These are phyloP conservation scores for Pagetopsis macropterus DNA, from an alignment of 2,797 vertebrate genomes.

Conservation along the genomic window DNA sequence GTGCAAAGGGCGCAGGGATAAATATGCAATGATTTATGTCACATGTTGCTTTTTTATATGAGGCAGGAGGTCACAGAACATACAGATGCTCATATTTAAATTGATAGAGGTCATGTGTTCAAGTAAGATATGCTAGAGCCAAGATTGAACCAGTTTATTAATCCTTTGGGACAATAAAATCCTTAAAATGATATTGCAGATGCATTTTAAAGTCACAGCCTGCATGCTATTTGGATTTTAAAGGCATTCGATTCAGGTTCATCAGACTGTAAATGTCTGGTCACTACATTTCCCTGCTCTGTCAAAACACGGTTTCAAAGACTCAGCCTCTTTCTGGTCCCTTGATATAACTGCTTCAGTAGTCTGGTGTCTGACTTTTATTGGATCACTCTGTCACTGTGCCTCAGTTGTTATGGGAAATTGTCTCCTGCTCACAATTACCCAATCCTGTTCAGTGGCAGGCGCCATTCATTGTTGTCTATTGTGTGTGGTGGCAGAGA, in stretches of 20 bases:
- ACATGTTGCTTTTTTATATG: too few relatives aligned
- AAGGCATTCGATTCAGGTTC: conserved; percentile 24
- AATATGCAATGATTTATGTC: too few relatives aligned
- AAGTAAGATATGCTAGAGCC: neutral
- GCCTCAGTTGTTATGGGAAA: conserved; percentile 59
- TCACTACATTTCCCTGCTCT: conserved; percentile 5
- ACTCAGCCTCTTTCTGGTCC: conserved; percentile 28
- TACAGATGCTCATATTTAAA: too few relatives aligned
- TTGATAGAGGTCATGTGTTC: neutral
- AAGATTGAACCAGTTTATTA: conserved; percentile 12
- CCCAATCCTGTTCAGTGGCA: conserved; percentile 40
- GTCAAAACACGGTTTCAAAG: conserved; percentile 31
- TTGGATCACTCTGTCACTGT: conserved; percentile 56
- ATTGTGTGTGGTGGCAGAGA: conserved; percentile 36
- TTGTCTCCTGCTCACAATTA: conserved; percentile 55
- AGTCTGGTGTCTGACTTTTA: conserved; percentile 64
- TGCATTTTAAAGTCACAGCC: conserved; percentile 7
- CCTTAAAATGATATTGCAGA: neutral
- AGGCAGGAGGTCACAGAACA: too few relatives aligned
- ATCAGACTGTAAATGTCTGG: conserved; percentile 17
- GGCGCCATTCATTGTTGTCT: conserved; percentile 49
- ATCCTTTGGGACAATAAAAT: conserved; percentile 17
- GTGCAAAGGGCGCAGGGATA: too few relatives aligned
- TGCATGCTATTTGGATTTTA: conserved; percentile 26
- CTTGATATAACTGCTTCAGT: conserved; percentile 51